A percentile compares a stretch with the other conserved stretches of the same genome.
Conservation (phyloP, 2,113 vertebrate genomes). For the Perognathus longimembris region DNA sequence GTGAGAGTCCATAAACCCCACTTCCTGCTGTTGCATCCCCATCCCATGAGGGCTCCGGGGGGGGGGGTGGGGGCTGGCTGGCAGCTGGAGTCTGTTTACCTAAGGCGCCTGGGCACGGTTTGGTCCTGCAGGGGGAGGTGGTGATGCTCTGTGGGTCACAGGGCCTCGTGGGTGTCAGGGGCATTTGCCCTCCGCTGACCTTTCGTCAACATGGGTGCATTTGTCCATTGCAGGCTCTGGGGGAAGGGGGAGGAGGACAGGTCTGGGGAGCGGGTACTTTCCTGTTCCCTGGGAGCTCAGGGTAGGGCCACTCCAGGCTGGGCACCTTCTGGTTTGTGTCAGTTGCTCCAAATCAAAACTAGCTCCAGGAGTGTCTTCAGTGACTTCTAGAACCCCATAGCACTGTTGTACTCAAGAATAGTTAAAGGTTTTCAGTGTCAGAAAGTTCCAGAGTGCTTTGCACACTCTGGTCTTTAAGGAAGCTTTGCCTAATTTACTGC, state of each 20-base stretch:
- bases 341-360: neutral
- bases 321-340: fast-evolving
- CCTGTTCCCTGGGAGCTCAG: neutral
- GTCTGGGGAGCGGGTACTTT: fast-evolving
- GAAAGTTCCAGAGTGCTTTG: neutral
- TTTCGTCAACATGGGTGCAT: neutral
- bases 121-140: neutral
- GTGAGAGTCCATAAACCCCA: neutral
- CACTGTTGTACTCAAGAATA: neutral
- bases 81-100: neutral
- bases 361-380: neutral
- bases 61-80: neutral
- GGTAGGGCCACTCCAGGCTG: fast-evolving
- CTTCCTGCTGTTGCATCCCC: neutral
- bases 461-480: neutral
- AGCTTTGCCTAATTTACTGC: neutral
- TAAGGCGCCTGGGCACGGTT: neutral
- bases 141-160: neutral
- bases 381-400: neutral
- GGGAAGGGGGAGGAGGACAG: neutral
- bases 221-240: neutral
- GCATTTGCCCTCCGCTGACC: neutral
- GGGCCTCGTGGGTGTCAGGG: neutral
- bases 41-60: neutral
- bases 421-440: neutral